Conservation (phyloP, 1,140 invertebrate species). For the Pseudachorutes palmiensis region DNA sequence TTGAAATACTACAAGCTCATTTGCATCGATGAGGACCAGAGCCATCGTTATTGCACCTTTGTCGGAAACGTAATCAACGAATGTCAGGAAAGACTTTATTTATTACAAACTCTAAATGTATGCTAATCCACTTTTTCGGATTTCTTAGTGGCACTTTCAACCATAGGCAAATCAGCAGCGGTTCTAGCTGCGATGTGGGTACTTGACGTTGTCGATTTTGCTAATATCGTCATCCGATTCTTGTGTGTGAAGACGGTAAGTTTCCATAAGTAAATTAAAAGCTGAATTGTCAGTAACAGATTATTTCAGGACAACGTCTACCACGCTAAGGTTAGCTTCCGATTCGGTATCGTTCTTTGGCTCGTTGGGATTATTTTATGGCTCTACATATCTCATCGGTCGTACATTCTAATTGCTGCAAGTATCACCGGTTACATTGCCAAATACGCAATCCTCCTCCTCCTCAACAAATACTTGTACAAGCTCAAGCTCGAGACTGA, state of each 20-base stretch:
- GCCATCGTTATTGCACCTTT: no score
- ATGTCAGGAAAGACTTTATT: no score
- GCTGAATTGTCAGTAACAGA: not conserved
- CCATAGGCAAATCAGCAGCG: no score
- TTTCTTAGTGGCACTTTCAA: no score
- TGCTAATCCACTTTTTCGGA: no score
- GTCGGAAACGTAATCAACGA: no score
- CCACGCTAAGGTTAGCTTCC: not conserved
- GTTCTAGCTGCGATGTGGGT: no score
- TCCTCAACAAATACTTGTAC: not conserved
- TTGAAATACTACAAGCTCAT: no score
- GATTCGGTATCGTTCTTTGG: slow-evolving; percentile 11
- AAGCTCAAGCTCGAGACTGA: not conserved
- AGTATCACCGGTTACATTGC: not conserved
- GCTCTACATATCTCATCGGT: not conserved
- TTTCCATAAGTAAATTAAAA: not conserved
- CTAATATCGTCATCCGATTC: no score
- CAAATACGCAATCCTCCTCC: not conserved
- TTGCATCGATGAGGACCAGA: no score
- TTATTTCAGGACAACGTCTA: not conserved
- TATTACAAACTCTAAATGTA: no score
- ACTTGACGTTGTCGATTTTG: no score
- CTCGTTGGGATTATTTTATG: slow-evolving; percentile 17
- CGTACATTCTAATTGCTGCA: not conserved
- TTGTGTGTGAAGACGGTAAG: not conserved